These are phyloP conservation scores for Haemorhous mexicanus DNA, from an alignment of 2,113 vertebrate genomes.

Conservation along the genomic window DNA sequence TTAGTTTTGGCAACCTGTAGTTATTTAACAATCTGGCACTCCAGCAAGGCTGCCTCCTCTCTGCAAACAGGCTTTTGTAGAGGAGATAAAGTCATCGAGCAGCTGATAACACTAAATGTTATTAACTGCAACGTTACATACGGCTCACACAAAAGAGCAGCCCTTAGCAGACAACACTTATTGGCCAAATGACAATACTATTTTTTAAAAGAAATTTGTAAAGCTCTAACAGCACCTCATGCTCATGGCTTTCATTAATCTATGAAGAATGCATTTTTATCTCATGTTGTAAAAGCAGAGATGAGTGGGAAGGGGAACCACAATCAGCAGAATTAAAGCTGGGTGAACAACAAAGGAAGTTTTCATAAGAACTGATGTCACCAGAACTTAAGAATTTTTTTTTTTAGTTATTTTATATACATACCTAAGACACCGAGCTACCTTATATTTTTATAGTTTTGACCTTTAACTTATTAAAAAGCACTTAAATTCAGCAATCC, in stretches of 20 bases:
- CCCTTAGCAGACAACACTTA: not conserved
- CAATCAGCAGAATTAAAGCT: not conserved
- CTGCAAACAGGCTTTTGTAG: conserved; percentile 39
- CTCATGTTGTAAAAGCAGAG: not conserved
- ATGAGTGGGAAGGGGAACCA: not conserved
- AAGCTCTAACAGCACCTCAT: not conserved
- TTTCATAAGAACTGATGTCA: not conserved
- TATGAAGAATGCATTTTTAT: not conserved
- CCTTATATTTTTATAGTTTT: not conserved
- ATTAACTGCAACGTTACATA: conserved; percentile 18
- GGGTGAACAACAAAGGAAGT: not conserved
- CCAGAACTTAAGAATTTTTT: not conserved
- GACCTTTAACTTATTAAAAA: not conserved
- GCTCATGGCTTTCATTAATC: not conserved
- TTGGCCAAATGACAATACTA: not conserved
- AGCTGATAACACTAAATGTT: not conserved
- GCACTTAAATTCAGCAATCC: not conserved
- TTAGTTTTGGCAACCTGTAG: conserved; percentile 35
- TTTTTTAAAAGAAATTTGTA: not conserved
- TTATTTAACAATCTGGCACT: conserved; percentile 39
- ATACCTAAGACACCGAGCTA: not conserved
- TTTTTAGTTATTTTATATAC: not conserved
- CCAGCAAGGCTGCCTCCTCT: conserved; percentile 1
- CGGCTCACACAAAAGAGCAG: not conserved
- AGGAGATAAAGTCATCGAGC: conserved; percentile 15